Conservation (phyloP, 1,140 invertebrate species). For the Drosophila sp. region DNA sequence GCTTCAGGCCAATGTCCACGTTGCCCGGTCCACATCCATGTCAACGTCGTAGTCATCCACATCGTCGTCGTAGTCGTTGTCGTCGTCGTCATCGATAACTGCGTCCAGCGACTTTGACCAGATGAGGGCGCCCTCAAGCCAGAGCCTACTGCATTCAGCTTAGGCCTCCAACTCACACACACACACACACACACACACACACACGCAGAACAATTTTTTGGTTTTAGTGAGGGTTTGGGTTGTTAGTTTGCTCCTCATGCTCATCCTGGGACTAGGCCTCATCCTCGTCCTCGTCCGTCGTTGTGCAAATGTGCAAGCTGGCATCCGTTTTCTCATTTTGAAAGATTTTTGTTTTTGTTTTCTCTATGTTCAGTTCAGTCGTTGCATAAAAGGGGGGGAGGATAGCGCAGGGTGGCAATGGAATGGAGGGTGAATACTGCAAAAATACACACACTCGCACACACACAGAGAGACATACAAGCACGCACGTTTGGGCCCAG, state of each 20-base stretch:
- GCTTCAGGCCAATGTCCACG: slow-evolving; percentile 9
- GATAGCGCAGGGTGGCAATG: neutral
- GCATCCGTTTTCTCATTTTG: slow-evolving; percentile 77
- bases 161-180: slow-evolving; percentile 46
- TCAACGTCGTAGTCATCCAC: slow-evolving; percentile 25
- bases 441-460: slow-evolving; percentile 30
- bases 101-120: slow-evolving; percentile 65
- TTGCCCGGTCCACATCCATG: slow-evolving; percentile 19
- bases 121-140: slow-evolving; percentile 54
- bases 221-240: slow-evolving; percentile 1
- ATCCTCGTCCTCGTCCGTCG: slow-evolving; percentile 28
- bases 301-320: slow-evolving; percentile 81
- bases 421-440: slow-evolving; percentile 20
- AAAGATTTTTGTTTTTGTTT: slow-evolving; percentile 76
- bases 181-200: slow-evolving; percentile 22
- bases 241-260: slow-evolving; percentile 30
- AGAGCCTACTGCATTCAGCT: slow-evolving; percentile 47
- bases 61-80: slow-evolving; percentile 56
- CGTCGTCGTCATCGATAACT: slow-evolving; percentile 73
- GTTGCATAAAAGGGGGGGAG: slow-evolving; percentile 35
- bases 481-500: slow-evolving; percentile 74
- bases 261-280: slow-evolving; percentile 15
- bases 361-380: slow-evolving; percentile 58
- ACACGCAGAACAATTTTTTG: neutral
- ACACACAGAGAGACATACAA: slow-evolving; percentile 15